Percentiles rank a stretch among this genome's conserved stretches.
Evolutionary conservation across 2,888 invertebrate genomes (phyloP).

Genomic region (Euplagia quadripunctaria): DNA sequence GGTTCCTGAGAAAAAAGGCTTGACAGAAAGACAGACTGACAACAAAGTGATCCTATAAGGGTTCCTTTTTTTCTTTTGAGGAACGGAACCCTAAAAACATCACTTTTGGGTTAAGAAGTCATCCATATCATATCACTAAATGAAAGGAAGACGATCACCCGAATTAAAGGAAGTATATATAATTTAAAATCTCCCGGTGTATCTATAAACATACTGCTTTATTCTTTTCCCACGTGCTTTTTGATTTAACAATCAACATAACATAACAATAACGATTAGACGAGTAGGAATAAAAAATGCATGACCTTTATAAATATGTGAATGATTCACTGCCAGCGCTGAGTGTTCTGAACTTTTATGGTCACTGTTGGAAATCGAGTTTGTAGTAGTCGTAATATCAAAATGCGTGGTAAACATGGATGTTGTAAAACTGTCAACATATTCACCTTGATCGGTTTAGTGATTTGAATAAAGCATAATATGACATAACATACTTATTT

Average conservation of each 20-base stretch:
- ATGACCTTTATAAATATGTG: slow-evolving; percentile 52
- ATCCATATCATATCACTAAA: not conserved
- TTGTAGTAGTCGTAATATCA: slow-evolving; percentile 26
- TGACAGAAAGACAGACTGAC: no score
- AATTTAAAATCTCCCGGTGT: not conserved
- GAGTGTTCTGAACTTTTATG: slow-evolving; percentile 40
- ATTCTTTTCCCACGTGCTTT: not conserved
- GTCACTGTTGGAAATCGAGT: slow-evolving; percentile 30
- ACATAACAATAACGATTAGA: slow-evolving; percentile 1
- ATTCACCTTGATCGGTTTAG: slow-evolving; percentile 4
- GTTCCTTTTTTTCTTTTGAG: no score
- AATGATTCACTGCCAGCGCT: slow-evolving; percentile 47
- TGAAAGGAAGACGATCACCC: not conserved
- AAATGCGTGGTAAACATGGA: slow-evolving; percentile 8
- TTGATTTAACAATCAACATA: not conserved
- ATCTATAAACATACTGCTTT: not conserved
- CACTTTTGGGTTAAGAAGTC: no score
- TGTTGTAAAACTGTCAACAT: slow-evolving; percentile 15
- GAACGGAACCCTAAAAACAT: no score
- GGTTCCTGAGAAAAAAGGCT: no score
- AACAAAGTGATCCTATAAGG: no score
- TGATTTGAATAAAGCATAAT: not conserved
- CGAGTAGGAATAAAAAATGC: slow-evolving; percentile 16
- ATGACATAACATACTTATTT: no score
- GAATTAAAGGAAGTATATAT: not conserved